Conservation (phyloP, 1,140 invertebrate species). For the Solenopsis fugax region DNA sequence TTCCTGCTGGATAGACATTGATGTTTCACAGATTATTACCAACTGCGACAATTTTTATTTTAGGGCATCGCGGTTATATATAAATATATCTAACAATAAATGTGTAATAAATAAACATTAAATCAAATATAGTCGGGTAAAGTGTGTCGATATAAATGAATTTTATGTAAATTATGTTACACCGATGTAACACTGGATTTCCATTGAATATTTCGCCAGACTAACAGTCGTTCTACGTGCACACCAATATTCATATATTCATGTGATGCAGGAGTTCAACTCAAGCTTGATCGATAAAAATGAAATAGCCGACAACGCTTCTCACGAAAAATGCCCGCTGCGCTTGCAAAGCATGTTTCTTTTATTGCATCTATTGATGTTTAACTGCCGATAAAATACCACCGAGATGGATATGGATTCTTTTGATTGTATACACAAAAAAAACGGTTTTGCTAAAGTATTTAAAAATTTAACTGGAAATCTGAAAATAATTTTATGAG, state of each 20-base stretch:
- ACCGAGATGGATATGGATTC: constrained; percentile 8
- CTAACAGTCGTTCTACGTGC: background rate
- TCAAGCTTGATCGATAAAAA: constrained; percentile 51
- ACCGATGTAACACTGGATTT: background rate
- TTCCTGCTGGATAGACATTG: background rate
- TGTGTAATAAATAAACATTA: background rate
- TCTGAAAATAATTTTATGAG: too few relatives aligned
- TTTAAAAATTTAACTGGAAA: too few relatives aligned
- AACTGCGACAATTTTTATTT: constrained; percentile 10
- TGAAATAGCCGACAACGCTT: constrained; percentile 22
- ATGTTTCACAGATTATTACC: background rate
- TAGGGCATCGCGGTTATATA: background rate
- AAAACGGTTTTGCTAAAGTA: too few relatives aligned
- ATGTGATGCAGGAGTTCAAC: constrained; percentile 15
- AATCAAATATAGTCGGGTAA: background rate
- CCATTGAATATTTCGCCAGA: constrained; percentile 31
- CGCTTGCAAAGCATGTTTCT: background rate
- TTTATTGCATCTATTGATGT: constrained; percentile 47
- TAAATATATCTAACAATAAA: background rate
- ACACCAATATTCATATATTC: constrained; percentile 19
- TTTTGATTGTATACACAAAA: background rate
- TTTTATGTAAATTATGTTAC: constrained; percentile 14
- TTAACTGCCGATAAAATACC: constrained; percentile 32
- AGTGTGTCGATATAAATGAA: background rate
- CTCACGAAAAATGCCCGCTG: constrained; percentile 28